Percentiles rank a stretch among this genome's conserved stretches.
These are phyloP conservation scores for Theretra japonica DNA, from an alignment of 2,888 invertebrate species.

Conservation along the genomic window DNA sequence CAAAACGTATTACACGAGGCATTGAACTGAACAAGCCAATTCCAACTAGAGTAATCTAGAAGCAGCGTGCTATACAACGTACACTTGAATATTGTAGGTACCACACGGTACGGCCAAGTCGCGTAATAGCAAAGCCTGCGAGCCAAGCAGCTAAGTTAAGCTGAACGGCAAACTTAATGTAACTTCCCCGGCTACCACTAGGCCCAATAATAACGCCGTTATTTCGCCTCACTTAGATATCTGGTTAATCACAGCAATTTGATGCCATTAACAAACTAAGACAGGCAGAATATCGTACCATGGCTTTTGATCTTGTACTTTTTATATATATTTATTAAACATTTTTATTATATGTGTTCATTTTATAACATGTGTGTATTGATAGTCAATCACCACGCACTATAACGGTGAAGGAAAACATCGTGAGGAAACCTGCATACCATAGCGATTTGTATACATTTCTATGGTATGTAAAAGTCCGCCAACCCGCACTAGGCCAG, in stretches of 20 bases:
- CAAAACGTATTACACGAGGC: slow-evolving; percentile 61
- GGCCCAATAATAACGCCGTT: slow-evolving; percentile 54
- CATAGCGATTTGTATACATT: too few species aligned
- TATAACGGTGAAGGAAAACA: too few species aligned
- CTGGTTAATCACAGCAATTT: slow-evolving; percentile 27
- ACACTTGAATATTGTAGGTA: slow-evolving; percentile 15
- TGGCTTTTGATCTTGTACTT: background rate
- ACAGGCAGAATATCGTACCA: background rate
- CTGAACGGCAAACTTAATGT: slow-evolving; percentile 67
- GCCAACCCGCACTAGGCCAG: too few species aligned
- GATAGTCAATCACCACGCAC: too few species aligned
- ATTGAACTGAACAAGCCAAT: slow-evolving; percentile 63
- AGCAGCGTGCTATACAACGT: slow-evolving; percentile 48
- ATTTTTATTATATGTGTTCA: too few species aligned
- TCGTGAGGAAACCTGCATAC: too few species aligned
- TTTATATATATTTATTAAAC: too few species aligned
- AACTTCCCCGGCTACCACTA: slow-evolving; percentile 55
- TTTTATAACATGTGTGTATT: too few species aligned
- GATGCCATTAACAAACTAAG: slow-evolving; percentile 18
- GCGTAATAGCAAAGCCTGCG: slow-evolving; percentile 51
- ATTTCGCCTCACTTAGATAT: slow-evolving; percentile 43
- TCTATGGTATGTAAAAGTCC: too few species aligned
- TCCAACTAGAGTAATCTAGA: slow-evolving; percentile 58
- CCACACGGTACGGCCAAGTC: slow-evolving; percentile 5
- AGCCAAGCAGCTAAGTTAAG: slow-evolving; percentile 60